These are phyloP conservation scores for Sminthurides aquaticus DNA, from an alignment of 2,888 invertebrate genomes.

Conservation along the genomic window DNA sequence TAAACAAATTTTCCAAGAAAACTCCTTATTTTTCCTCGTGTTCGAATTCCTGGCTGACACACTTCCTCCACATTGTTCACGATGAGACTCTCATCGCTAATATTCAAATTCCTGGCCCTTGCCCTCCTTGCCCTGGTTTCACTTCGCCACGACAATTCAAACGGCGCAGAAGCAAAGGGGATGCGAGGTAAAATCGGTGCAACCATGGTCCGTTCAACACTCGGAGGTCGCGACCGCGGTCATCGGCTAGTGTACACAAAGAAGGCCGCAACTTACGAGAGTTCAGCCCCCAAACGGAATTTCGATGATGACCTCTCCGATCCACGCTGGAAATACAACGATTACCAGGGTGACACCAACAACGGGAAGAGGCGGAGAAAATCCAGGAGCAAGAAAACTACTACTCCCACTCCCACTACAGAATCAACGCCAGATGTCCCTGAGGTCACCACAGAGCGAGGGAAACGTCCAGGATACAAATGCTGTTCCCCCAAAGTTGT, in stretches of 20 bases:
- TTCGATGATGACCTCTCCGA: background rate
- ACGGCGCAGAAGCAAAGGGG: background rate
- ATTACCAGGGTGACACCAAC: background rate
- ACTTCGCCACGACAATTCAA: background rate
- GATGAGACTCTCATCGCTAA: background rate
- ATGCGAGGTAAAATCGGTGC: background rate
- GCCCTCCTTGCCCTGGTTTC: background rate
- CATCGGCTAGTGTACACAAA: background rate
- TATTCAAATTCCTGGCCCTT: background rate
- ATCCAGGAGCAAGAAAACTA: background rate
- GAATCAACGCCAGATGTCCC: background rate
- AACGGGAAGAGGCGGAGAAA: background rate
- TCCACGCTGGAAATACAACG: background rate
- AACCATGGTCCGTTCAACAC: background rate
- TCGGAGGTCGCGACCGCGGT: background rate
- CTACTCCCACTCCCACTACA: background rate
- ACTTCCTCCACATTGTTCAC: background rate
- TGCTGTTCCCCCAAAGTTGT: background rate
- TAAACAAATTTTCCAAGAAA: background rate
- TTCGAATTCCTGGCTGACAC: background rate
- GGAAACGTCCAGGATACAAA: conserved; percentile 2
- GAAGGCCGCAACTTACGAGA: conserved; percentile 1
- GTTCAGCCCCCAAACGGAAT: background rate
- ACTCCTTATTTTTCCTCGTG: background rate
- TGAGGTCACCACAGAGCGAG: conserved; percentile 1